phyloP scores from a whole-genome alignment of 1,140 invertebrate genomes.

The Probaryconus sp. region DNA sequence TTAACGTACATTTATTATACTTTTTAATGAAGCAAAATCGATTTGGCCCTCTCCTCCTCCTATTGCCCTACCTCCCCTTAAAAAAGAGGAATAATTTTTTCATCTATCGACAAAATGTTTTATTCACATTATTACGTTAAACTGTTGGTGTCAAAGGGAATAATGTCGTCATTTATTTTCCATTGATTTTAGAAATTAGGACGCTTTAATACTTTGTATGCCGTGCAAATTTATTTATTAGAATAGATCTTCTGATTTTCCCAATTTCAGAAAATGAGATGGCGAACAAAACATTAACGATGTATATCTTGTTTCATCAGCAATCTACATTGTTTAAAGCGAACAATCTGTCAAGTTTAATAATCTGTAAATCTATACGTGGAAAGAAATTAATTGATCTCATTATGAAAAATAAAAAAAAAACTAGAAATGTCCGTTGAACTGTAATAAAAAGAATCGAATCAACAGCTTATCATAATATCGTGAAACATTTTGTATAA shows the following conservation, averaged over 20 bases:
- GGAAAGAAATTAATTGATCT: no score
- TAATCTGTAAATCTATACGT: no score
- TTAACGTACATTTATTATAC: conserved; percentile 39
- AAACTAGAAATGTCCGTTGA: no score
- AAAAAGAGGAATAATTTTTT: conserved; percentile 31
- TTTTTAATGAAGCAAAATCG: conserved; percentile 39
- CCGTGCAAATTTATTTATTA: neutral
- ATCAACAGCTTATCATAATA: conserved; percentile 41
- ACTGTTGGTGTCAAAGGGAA: neutral
- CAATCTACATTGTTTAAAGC: no score
- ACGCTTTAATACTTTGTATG: neutral
- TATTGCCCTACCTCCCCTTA: no score
- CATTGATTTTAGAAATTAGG: conserved; percentile 13
- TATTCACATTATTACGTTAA: conserved; percentile 25
- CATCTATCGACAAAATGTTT: conserved; percentile 20
- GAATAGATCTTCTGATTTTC: conserved; percentile 14
- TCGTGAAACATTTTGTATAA: conserved; percentile 39
- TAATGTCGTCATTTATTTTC: conserved; percentile 15
- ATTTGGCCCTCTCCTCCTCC: no score
- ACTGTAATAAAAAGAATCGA: no score
- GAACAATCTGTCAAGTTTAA: no score
- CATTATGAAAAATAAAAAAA: no score
- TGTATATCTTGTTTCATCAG: no score
- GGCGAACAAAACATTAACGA: no score
- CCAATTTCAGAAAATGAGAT: no score